Evolutionary conservation across 1,140 invertebrate species (phyloP).

Genomic region (Choristoneura fumiferana): DNA sequence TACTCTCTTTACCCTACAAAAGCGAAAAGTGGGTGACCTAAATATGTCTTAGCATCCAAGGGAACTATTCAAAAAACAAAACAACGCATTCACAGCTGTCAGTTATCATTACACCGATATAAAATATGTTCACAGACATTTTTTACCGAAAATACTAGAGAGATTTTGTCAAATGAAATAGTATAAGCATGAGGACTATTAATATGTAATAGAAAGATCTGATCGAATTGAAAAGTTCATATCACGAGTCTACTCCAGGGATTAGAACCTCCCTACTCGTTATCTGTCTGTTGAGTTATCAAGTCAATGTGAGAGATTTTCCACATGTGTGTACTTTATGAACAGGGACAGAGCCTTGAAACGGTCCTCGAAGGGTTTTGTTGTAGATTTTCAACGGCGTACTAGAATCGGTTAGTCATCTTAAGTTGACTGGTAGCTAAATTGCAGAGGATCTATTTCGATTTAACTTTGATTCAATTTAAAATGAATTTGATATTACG

Average conservation of each 20-base stretch:
- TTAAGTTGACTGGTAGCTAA: neutral
- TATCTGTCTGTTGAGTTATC: conserved; percentile 1
- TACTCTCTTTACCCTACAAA: neutral
- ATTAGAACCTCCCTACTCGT: conserved; percentile 1
- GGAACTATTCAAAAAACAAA: too few relatives aligned
- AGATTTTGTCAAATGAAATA: neutral
- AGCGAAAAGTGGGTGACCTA: neutral
- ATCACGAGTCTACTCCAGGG: conserved; percentile 1
- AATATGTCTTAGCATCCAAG: too few relatives aligned
- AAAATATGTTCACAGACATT: too few relatives aligned
- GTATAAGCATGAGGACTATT: too few relatives aligned
- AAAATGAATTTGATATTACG: neutral
- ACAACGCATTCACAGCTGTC: too few relatives aligned
- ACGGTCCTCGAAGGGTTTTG: neutral
- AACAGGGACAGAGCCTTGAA: neutral
- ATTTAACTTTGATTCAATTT: neutral
- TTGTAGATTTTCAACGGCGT: neutral
- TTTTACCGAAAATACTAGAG: neutral
- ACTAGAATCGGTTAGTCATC: neutral
- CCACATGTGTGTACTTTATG: neutral
- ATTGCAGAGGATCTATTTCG: neutral
- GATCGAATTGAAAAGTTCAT: neutral
- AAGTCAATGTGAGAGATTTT: neutral
- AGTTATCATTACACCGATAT: too few relatives aligned
- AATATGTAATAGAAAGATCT: conserved; percentile 5